Percentiles rank a stretch among this genome's conserved stretches.
Conservation (phyloP, 2,888 invertebrate species). For the Harpalus rubripes region DNA sequence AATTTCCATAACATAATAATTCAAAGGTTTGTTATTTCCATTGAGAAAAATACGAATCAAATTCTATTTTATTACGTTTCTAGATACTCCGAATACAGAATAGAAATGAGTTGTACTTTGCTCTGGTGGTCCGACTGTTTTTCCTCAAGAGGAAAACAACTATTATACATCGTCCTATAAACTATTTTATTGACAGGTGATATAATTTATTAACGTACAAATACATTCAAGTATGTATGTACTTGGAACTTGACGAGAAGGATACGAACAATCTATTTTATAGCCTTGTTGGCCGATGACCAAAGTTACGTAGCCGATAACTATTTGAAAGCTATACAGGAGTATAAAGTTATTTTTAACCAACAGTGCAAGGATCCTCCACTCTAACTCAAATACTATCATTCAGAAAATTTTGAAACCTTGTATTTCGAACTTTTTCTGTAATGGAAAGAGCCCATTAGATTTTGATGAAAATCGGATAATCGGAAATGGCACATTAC, state of each 20-base stretch:
- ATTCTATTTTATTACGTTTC: neutral
- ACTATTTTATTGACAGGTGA: constrained; percentile 32
- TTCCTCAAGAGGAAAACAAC: constrained; percentile 38
- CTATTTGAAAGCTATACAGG: too few relatives aligned
- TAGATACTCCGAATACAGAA: neutral
- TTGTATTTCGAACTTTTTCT: too few relatives aligned
- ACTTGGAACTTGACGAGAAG: neutral
- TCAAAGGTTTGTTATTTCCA: neutral
- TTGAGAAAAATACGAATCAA: neutral
- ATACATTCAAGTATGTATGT: neutral
- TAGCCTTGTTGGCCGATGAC: neutral
- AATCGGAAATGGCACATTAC: too few relatives aligned
- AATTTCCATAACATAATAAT: neutral
- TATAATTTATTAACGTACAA: constrained; percentile 24
- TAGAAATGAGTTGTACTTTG: constrained; percentile 46
- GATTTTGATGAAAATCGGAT: too few relatives aligned
- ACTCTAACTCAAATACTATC: too few relatives aligned
- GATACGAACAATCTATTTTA: neutral
- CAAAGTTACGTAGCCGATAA: too few relatives aligned
- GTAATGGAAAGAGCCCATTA: too few relatives aligned
- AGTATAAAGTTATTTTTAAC: too few relatives aligned
- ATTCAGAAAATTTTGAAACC: too few relatives aligned
- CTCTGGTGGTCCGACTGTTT: constrained; percentile 33
- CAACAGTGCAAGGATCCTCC: too few relatives aligned
- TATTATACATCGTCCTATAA: constrained; percentile 18